Conservation (phyloP, 2,888 invertebrate species). For the Drosophila infuscata region DNA sequence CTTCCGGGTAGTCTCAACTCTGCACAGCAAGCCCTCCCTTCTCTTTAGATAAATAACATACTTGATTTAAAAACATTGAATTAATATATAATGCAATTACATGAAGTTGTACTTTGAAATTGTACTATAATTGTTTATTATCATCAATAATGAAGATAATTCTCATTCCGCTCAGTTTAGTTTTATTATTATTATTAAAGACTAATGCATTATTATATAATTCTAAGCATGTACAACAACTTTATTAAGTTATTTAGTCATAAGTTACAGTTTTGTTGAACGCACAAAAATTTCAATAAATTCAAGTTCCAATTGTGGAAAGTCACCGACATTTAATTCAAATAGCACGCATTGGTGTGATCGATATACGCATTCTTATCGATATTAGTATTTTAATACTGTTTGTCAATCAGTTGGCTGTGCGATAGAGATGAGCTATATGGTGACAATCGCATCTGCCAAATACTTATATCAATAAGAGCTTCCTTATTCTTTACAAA, state of each 20-base stretch:
- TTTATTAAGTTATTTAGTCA: constrained; percentile 72
- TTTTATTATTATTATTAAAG: constrained; percentile 50
- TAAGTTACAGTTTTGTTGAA: constrained; percentile 71
- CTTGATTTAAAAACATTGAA: constrained; percentile 31
- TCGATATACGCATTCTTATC: neutral
- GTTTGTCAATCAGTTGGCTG: neutral
- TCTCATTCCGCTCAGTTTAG: constrained; percentile 67
- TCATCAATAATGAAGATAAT: constrained; percentile 30
- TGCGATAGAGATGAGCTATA: neutral
- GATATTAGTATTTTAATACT: constrained; percentile 6
- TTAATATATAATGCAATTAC: constrained; percentile 13
- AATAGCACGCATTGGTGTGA: neutral
- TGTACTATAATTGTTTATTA: constrained; percentile 18
- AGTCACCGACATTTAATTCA: neutral
- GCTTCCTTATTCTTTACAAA: neutral
- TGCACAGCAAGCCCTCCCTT: constrained; percentile 22
- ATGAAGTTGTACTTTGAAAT: constrained; percentile 34
- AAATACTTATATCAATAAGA: no score
- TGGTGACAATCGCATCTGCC: neutral
- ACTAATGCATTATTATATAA: constrained; percentile 69
- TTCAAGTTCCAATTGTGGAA: constrained; percentile 35
- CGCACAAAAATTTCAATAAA: constrained; percentile 66
- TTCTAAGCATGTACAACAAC: constrained; percentile 64
- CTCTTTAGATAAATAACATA: constrained; percentile 31
- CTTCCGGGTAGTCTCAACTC: constrained; percentile 50